These are phyloP conservation scores for Leptopterna dolabrata DNA, from an alignment of 2,888 invertebrate species.

Conservation along the genomic window DNA sequence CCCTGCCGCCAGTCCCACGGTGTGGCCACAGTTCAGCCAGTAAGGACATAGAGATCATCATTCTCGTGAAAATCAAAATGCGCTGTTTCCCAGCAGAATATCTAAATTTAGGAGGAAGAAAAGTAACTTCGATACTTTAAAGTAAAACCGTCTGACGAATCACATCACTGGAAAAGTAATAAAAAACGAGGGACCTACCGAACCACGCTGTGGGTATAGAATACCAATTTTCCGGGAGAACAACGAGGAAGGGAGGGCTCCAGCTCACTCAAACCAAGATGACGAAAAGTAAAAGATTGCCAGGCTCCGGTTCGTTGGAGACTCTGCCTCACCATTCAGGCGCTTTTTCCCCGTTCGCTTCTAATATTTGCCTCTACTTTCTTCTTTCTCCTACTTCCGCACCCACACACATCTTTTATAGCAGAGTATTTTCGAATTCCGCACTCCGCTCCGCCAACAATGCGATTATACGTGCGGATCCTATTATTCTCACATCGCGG, in stretches of 20 bases:
- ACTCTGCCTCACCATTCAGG: neutral
- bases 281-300: constrained; percentile 7
- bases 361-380: neutral
- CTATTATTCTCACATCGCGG: constrained; percentile 3
- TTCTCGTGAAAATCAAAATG: neutral
- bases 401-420: neutral
- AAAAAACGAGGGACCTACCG: neutral
- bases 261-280: neutral
- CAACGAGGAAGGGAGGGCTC: neutral
- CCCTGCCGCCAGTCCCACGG: no score
- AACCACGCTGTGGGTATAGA: neutral
- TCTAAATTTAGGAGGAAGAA: neutral
- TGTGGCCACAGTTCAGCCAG: no score
- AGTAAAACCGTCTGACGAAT: neutral
- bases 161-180: neutral
- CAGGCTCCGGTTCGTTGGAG: neutral
- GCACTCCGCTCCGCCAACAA: neutral
- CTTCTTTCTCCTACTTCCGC: neutral
- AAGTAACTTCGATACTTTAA: neutral
- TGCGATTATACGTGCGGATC: constrained; percentile 20
- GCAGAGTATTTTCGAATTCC: constrained; percentile 18
- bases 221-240: neutral
- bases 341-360: neutral
- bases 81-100: neutral
- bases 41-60: no score